Percentiles rank a stretch among this genome's conserved stretches.
phyloP scores from a whole-genome alignment of 2,113 vertebrate species.

The Platysteira castanea region DNA sequence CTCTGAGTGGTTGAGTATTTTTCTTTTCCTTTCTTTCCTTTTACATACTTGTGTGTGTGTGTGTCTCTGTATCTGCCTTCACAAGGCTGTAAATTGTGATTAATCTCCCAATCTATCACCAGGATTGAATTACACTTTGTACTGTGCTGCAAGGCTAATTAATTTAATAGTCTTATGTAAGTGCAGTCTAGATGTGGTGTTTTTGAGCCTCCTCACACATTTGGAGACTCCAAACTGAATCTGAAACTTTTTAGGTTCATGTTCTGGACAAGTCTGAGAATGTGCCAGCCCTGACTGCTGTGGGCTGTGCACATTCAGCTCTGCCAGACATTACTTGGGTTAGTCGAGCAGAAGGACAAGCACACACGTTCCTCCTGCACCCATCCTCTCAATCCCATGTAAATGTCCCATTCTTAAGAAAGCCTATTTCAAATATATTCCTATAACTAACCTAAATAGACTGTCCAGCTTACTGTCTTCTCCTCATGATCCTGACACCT shows the following conservation, averaged over 20 bases:
- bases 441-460: background rate
- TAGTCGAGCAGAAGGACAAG: background rate
- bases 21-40: background rate
- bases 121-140: constrained; percentile 25
- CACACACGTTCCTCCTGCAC: background rate
- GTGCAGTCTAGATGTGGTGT: background rate
- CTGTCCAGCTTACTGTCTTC: background rate
- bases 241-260: background rate
- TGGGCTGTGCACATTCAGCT: background rate
- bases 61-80: background rate
- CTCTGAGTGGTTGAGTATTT: background rate
- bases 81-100: constrained; percentile 40
- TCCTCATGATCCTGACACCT: background rate
- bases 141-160: constrained; percentile 22
- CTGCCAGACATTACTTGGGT: background rate
- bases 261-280: background rate
- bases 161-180: constrained; percentile 20
- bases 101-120: constrained; percentile 24
- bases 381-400: background rate
- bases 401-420: background rate
- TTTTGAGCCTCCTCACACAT: background rate
- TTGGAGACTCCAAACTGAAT: background rate
- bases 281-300: background rate
- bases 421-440: background rate
- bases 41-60: background rate